Conservation (phyloP, 1,140 invertebrate species). For the Drosophila kepulauana region DNA sequence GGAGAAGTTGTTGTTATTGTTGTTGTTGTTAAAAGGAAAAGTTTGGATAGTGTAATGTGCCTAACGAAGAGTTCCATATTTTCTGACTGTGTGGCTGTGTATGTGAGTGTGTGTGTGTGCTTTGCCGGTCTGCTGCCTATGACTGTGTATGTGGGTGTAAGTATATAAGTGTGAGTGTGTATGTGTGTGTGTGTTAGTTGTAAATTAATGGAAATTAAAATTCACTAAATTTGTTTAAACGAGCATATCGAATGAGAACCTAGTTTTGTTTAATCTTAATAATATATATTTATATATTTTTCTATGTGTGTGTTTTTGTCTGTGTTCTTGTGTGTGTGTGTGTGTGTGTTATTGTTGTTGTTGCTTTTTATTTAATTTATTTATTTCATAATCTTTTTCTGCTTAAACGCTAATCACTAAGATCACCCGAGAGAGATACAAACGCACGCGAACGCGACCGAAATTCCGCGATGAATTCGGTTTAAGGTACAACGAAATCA, state of each 20-base stretch:
- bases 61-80: slow-evolving; percentile 1
- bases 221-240: slow-evolving; percentile 20
- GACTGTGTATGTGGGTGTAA: slow-evolving; percentile 16
- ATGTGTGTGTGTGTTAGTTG: slow-evolving; percentile 30
- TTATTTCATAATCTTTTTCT: slow-evolving; percentile 55
- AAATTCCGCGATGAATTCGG: slow-evolving; percentile 85
- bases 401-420: slow-evolving; percentile 82
- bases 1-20: not conserved
- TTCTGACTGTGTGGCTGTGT: not conserved
- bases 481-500: slow-evolving; percentile 85
- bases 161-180: slow-evolving; percentile 17
- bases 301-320: slow-evolving; percentile 49
- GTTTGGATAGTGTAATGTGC: slow-evolving; percentile 3
- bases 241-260: slow-evolving; percentile 53
- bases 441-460: slow-evolving; percentile 85
- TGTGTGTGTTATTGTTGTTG: slow-evolving; percentile 45
- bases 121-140: slow-evolving; percentile 9
- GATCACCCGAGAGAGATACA: slow-evolving; percentile 85
- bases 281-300: slow-evolving; percentile 27
- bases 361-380: slow-evolving; percentile 43
- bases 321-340: slow-evolving; percentile 43
- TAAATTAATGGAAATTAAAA: slow-evolving; percentile 28
- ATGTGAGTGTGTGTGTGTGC: not conserved
- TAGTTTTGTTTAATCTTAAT: slow-evolving; percentile 42
- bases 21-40: slow-evolving; percentile 15